Evolutionary conservation across 2,888 invertebrate genomes (phyloP).

Genomic region (Epirrita christyi): DNA sequence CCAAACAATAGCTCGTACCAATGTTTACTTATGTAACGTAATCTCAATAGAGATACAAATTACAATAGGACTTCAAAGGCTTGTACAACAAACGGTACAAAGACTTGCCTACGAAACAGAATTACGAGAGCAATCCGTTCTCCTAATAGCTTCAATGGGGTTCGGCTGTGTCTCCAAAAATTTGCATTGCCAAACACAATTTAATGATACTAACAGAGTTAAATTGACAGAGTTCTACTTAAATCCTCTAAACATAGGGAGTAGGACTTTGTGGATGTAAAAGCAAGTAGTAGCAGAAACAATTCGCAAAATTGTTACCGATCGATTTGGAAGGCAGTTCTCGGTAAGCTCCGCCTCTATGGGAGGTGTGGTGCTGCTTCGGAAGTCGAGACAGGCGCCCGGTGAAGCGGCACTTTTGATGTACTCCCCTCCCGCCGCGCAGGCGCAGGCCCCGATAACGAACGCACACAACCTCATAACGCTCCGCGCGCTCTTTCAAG

Average conservation of each 20-base stretch:
- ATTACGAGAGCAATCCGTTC: conserved; percentile 79
- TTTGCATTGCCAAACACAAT: conserved; percentile 67
- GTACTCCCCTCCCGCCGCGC: conserved; percentile 60
- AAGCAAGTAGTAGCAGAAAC: conserved; percentile 50
- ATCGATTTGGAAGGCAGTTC: conserved; percentile 81
- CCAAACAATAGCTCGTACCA: conserved; percentile 49
- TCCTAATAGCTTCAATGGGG: conserved; percentile 73
- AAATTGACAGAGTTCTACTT: conserved; percentile 59
- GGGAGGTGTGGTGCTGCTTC: conserved; percentile 79
- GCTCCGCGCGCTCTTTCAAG: conserved; percentile 80
- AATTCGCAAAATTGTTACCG: conserved; percentile 69
- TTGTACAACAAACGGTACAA: conserved; percentile 61
- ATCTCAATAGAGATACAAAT: conserved; percentile 64
- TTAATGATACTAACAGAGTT: conserved; percentile 45
- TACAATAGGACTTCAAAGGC: conserved; percentile 67
- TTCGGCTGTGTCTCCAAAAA: conserved; percentile 75
- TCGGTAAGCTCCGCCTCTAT: conserved; percentile 75
- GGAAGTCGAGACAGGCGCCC: conserved; percentile 80
- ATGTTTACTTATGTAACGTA: conserved; percentile 40
- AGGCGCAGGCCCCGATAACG: conserved; percentile 69
- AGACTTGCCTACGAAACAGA: conserved; percentile 81
- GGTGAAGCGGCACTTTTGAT: conserved; percentile 77
- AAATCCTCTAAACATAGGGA: conserved; percentile 6
- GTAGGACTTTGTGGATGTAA: conserved; percentile 57
- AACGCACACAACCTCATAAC: conserved; percentile 82